Conservation (phyloP, 2,888 invertebrate species). For the Euphydryas editha region DNA sequence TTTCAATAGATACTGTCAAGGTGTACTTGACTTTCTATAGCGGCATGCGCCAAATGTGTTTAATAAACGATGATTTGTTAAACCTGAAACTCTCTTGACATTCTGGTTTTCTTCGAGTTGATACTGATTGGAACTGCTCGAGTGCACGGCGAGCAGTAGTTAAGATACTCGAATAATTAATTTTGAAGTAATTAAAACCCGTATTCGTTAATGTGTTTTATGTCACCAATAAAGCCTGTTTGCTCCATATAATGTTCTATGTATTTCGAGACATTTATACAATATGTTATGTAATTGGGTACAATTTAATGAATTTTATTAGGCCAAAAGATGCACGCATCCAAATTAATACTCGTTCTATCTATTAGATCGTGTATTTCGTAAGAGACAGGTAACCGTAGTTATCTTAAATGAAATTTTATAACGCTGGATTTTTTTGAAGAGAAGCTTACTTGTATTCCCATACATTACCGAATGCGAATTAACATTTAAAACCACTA, state of each 20-base stretch:
- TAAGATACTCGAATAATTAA: slow-evolving; percentile 33
- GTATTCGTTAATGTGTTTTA: slow-evolving; percentile 32
- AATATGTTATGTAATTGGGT: slow-evolving; percentile 27
- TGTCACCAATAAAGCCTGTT: slow-evolving; percentile 35
- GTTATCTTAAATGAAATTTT: slow-evolving; percentile 19
- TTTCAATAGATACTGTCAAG: slow-evolving; percentile 64
- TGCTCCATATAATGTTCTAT: slow-evolving; percentile 18
- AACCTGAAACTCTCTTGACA: slow-evolving; percentile 38
- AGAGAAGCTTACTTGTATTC: slow-evolving; percentile 20
- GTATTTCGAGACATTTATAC: slow-evolving; percentile 20
- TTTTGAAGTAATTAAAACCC: slow-evolving; percentile 32
- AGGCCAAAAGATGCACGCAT: slow-evolving; percentile 37
- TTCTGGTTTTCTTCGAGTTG: slow-evolving; percentile 35
- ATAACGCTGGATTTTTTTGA: slow-evolving; percentile 29
- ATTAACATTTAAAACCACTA: slow-evolving; percentile 42
- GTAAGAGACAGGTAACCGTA: slow-evolving; percentile 22
- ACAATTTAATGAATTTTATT: slow-evolving; percentile 35
- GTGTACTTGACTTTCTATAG: slow-evolving; percentile 60
- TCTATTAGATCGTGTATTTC: slow-evolving; percentile 21
- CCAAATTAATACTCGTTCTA: slow-evolving; percentile 35
- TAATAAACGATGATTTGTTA: slow-evolving; percentile 37
- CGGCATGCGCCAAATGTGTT: slow-evolving; percentile 56
- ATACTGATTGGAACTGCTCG: slow-evolving; percentile 33
- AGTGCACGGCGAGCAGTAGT: slow-evolving; percentile 29
- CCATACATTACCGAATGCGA: slow-evolving; percentile 27